phyloP scores from a whole-genome alignment of 2,888 invertebrate genomes.

The Chrysotoxum bicinctum region DNA sequence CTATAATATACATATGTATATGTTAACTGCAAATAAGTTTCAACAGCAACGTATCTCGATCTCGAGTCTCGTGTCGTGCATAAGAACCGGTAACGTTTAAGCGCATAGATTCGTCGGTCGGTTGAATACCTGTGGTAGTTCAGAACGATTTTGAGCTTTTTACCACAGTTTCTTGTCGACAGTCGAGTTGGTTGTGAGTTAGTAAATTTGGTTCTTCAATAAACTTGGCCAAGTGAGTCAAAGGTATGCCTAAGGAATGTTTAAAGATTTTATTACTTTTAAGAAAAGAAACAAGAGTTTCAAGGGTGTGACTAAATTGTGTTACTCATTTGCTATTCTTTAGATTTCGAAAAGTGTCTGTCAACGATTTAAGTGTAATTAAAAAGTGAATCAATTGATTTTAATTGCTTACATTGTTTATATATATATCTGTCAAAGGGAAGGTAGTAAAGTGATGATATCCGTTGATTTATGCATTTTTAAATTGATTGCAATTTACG shows the following conservation, averaged over 20 bases:
- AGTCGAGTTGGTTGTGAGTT: slow-evolving; percentile 21
- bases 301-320: neutral
- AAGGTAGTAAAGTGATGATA: slow-evolving; percentile 7
- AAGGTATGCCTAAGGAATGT: neutral
- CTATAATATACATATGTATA: too few species aligned
- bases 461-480: slow-evolving; percentile 13
- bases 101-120: neutral
- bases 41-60: neutral
- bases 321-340: neutral
- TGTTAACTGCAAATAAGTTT: neutral
- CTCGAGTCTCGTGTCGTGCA: neutral
- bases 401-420: slow-evolving; percentile 28
- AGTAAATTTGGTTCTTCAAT: neutral
- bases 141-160: slow-evolving; percentile 1
- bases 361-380: neutral
- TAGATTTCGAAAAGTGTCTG: neutral
- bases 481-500: slow-evolving; percentile 35
- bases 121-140: neutral
- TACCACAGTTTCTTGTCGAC: slow-evolving; percentile 44
- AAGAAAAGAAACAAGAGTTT: neutral
- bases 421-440: neutral
- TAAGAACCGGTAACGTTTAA: slow-evolving; percentile 1
- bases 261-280: neutral
- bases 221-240: neutral
- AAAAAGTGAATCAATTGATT: slow-evolving; percentile 47